A percentile compares a stretch with the other conserved stretches of the same genome.
These are phyloP conservation scores for Lasioglossum oenotherae DNA, from an alignment of 2,888 invertebrate species.

Conservation along the genomic window DNA sequence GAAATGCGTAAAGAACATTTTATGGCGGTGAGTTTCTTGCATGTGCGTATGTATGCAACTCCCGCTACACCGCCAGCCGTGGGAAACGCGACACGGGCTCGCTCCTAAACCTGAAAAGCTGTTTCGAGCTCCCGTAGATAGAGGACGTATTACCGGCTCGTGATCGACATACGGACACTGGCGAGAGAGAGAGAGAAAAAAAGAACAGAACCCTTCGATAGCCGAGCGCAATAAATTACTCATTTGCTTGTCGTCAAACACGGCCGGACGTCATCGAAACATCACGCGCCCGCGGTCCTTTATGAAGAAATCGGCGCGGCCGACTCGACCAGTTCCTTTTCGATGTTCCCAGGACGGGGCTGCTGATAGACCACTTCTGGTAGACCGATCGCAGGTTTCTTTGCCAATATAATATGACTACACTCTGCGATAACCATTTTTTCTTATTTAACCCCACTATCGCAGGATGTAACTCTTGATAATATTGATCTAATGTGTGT, in stretches of 20 bases:
- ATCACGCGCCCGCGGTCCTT: slow-evolving; percentile 31
- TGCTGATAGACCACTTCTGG: no score
- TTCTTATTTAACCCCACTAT: no score
- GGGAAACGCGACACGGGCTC: slow-evolving; percentile 78
- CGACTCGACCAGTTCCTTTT: slow-evolving; percentile 29
- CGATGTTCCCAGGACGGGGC: slow-evolving; percentile 20
- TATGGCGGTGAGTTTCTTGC: slow-evolving; percentile 65
- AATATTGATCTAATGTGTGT: neutral
- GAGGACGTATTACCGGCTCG: slow-evolving; percentile 55
- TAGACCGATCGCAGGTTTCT: neutral
- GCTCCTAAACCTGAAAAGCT: slow-evolving; percentile 73
- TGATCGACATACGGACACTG: slow-evolving; percentile 20
- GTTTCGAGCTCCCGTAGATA: slow-evolving; percentile 66
- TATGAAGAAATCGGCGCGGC: slow-evolving; percentile 41
- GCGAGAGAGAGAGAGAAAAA: neutral
- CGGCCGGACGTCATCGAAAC: slow-evolving; percentile 54
- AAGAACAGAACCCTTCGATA: slow-evolving; percentile 13
- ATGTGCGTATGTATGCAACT: slow-evolving; percentile 64
- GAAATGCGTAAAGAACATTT: slow-evolving; percentile 66
- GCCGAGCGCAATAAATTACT: slow-evolving; percentile 65
- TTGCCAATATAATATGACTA: neutral
- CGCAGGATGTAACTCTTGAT: neutral
- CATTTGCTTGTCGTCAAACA: slow-evolving; percentile 65
- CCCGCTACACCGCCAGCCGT: slow-evolving; percentile 69
- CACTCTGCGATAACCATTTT: neutral